Percentiles rank a stretch among this genome's conserved stretches.
phyloP scores from a whole-genome alignment of 2,888 invertebrate species.

The Volucella inflata region DNA sequence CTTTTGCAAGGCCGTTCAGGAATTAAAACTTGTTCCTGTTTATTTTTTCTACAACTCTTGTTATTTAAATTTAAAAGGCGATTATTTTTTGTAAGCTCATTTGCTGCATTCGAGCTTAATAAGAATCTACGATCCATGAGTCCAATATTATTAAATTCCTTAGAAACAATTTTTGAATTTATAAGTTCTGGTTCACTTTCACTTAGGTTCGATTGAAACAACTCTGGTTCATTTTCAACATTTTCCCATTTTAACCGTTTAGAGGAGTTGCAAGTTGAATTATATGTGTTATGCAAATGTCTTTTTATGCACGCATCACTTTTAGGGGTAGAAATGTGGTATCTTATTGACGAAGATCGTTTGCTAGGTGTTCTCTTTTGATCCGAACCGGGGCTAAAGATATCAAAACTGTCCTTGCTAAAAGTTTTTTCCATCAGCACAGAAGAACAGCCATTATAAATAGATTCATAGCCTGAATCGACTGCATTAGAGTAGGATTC shows the following conservation, averaged over 20 bases:
- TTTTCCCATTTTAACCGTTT: constrained; percentile 61
- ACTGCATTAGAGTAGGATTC: constrained; percentile 39
- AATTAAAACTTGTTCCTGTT: background rate
- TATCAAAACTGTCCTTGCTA: constrained; percentile 58
- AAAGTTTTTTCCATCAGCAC: constrained; percentile 65
- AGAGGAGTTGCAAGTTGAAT: constrained; percentile 3
- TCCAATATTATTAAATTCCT: constrained; percentile 25
- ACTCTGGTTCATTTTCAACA: constrained; percentile 54
- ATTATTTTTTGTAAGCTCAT: background rate
- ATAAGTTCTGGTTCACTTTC: constrained; percentile 5
- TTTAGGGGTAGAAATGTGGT: constrained; percentile 64
- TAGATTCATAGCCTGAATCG: constrained; percentile 66
- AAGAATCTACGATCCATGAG: constrained; percentile 14
- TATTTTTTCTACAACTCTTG: background rate
- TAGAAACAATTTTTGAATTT: background rate
- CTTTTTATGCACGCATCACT: constrained; percentile 48
- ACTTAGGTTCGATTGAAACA: constrained; percentile 30
- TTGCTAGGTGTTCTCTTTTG: constrained; percentile 44
- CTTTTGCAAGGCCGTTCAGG: constrained; percentile 56
- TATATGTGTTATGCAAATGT: constrained; percentile 32
- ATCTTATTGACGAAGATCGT: constrained; percentile 24
- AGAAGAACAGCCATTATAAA: constrained; percentile 52
- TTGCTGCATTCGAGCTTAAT: constrained; percentile 7
- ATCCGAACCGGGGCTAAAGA: constrained; percentile 42
- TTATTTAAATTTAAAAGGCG: no score